phyloP scores from a whole-genome alignment of 1,140 invertebrate genomes.

The Drosophila hydei region DNA sequence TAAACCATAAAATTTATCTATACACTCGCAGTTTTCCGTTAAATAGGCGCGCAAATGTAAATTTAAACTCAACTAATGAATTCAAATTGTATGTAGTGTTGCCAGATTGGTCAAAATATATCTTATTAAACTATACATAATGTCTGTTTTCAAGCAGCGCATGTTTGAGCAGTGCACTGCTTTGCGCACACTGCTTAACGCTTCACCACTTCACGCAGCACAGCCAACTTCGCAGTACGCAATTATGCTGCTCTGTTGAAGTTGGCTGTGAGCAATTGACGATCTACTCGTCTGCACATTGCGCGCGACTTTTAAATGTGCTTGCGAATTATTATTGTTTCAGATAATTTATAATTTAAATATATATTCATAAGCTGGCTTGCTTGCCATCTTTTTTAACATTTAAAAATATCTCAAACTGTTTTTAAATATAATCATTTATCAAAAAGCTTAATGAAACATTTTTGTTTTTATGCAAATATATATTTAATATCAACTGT shows the following conservation, averaged over 20 bases:
- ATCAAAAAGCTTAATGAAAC: not conserved
- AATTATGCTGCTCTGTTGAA: slow-evolving; percentile 3
- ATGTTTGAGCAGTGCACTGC: not conserved
- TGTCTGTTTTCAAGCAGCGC: not conserved
- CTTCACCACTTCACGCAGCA: not conserved
- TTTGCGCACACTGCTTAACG: not conserved
- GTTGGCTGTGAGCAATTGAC: slow-evolving; percentile 7
- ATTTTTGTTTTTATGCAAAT: not conserved
- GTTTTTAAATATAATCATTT: not conserved
- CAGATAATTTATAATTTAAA: no score
- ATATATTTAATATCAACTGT: not conserved
- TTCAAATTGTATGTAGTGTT: not conserved
- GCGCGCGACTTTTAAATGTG: slow-evolving; percentile 8
- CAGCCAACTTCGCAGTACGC: slow-evolving; percentile 30
- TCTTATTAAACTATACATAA: not conserved
- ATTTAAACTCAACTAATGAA: no score
- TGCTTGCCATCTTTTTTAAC: no score
- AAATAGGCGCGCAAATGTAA: not conserved
- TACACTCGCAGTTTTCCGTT: not conserved
- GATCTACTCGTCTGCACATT: not conserved
- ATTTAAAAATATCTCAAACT: not conserved
- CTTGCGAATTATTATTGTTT: no score
- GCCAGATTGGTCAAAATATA: slow-evolving; percentile 10
- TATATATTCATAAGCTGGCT: no score
- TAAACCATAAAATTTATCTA: no score